phyloP scores from a whole-genome alignment of 1,140 invertebrate genomes.

The Apis dorsata region DNA sequence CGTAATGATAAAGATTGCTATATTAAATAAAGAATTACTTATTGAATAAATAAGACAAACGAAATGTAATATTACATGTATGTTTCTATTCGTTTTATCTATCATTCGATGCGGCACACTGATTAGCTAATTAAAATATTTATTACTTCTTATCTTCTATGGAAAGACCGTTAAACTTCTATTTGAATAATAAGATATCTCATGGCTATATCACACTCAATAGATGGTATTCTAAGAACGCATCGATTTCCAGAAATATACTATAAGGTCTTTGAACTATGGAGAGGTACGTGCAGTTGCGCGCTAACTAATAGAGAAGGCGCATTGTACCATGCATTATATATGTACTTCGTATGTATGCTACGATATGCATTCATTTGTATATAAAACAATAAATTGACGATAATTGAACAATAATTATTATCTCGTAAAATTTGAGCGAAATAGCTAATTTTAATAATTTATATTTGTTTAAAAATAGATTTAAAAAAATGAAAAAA shows the following conservation, averaged over 20 bases:
- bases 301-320: background rate
- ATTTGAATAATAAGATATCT: no score
- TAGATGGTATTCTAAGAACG: background rate
- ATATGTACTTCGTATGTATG: constrained; percentile 6
- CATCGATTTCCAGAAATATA: constrained; percentile 64
- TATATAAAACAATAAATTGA: constrained; percentile 7
- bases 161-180: background rate
- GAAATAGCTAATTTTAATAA: constrained; percentile 51
- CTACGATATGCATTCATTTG: constrained; percentile 31
- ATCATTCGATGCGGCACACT: background rate
- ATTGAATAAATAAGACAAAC: no score
- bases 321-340: background rate
- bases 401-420: background rate
- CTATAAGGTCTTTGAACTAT: constrained; percentile 60
- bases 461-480: constrained; percentile 66
- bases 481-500: no score
- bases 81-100: background rate
- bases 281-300: constrained; percentile 28
- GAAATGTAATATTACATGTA: background rate
- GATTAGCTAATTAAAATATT: background rate
- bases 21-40: background rate
- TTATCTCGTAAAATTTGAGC: background rate
- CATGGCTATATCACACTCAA: no score
- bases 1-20: background rate
- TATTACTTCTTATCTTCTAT: background rate